Percentiles rank a stretch among this genome's conserved stretches.
Conservation (phyloP, 1,140 invertebrate genomes). For the Drosophila guanche region DNA sequence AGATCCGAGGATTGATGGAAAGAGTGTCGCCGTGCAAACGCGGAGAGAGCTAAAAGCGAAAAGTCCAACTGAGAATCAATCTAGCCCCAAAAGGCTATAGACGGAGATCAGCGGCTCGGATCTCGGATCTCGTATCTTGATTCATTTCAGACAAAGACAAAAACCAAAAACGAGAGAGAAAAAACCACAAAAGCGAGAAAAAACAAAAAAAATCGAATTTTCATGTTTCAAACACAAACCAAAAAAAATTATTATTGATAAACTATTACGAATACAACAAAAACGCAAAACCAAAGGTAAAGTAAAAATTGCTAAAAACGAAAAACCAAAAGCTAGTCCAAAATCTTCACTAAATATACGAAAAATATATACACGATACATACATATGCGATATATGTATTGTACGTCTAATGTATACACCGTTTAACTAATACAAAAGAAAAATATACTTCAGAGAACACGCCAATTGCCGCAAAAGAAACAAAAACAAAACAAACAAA, state of each 20-base stretch:
- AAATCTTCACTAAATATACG: slow-evolving; percentile 59
- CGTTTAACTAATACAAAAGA: slow-evolving; percentile 54
- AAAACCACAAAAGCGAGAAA: slow-evolving; percentile 16
- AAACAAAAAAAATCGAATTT: slow-evolving; percentile 49
- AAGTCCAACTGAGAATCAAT: not conserved
- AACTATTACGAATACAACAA: slow-evolving; percentile 43
- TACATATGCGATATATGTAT: slow-evolving; percentile 20
- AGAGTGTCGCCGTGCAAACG: slow-evolving; percentile 34
- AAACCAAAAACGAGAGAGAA: slow-evolving; percentile 1
- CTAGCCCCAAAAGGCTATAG: slow-evolving; percentile 8
- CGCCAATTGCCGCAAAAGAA: slow-evolving; percentile 61
- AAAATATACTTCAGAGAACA: slow-evolving; percentile 48
- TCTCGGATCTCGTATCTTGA: slow-evolving; percentile 36
- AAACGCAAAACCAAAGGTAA: slow-evolving; percentile 33
- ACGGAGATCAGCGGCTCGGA: no score
- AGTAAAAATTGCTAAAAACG: slow-evolving; percentile 58
- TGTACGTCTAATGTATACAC: slow-evolving; percentile 22
- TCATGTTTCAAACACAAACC: slow-evolving; percentile 43
- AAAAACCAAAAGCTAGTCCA: slow-evolving; percentile 67
- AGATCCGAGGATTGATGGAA: slow-evolving; percentile 45
- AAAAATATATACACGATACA: slow-evolving; percentile 25
- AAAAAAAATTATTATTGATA: slow-evolving; percentile 51
- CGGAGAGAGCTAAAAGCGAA: slow-evolving; percentile 29
- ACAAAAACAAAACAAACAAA: slow-evolving; percentile 5
- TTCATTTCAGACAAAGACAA: slow-evolving; percentile 26